Evolutionary conservation across 2,888 invertebrate species (phyloP).

Genomic region (Orthonevra nobilis): DNA sequence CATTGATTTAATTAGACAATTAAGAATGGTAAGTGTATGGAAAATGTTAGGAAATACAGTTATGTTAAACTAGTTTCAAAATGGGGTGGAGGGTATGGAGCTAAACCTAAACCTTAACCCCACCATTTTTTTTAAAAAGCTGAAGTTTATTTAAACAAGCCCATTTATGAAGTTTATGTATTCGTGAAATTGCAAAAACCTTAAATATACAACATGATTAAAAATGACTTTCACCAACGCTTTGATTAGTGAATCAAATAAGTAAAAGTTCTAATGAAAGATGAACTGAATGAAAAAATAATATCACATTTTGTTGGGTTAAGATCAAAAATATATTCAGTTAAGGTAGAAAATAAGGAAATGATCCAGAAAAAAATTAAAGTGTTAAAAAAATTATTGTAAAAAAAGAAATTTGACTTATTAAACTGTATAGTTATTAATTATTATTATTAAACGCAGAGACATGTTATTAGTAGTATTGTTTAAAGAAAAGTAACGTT

Average conservation of each 20-base stretch:
- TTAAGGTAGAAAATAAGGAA: slow-evolving; percentile 6
- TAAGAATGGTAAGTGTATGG: neutral
- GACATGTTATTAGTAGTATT: neutral
- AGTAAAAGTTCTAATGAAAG: neutral
- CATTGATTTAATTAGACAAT: slow-evolving; percentile 1
- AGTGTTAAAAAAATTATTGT: neutral
- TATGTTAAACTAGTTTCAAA: slow-evolving; percentile 3
- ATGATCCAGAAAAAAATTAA: too few relatives aligned
- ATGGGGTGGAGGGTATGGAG: neutral
- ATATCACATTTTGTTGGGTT: neutral
- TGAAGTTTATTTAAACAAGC: neutral
- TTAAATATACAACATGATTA: neutral
- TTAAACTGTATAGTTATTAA: neutral
- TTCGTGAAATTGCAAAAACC: neutral
- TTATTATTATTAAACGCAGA: neutral
- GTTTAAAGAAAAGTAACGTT: neutral
- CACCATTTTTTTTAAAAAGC: slow-evolving; percentile 2
- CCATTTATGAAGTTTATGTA: neutral
- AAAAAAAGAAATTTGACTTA: neutral
- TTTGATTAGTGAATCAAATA: neutral
- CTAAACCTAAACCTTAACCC: neutral
- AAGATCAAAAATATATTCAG: slow-evolving; percentile 3
- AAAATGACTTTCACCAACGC: neutral
- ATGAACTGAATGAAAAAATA: neutral
- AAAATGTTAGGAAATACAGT: slow-evolving; percentile 10